These are phyloP conservation scores for Macrostomum lignano DNA, from an alignment of 1,140 invertebrate genomes.

Conservation along the genomic window DNA sequence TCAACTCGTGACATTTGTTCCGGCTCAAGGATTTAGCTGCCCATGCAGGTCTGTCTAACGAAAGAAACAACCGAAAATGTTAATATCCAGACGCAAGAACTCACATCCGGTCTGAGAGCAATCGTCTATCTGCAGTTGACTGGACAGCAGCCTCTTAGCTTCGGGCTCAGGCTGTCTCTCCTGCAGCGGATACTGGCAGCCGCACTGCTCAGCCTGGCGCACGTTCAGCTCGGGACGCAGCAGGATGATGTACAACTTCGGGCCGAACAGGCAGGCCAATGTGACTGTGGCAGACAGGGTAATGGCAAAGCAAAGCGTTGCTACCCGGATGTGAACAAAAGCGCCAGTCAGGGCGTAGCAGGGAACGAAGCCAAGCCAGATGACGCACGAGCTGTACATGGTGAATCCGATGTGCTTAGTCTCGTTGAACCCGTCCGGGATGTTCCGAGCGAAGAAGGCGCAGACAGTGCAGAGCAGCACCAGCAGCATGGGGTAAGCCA, in stretches of 20 bases:
- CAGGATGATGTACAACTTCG: conserved; percentile 73
- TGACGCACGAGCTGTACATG: conserved; percentile 59
- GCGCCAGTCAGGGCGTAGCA: conserved; percentile 54
- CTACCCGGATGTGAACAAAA: conserved; percentile 42
- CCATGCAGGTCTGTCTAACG: too few relatives aligned
- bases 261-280: conserved; percentile 58
- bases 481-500: conserved; percentile 41
- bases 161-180: too few relatives aligned
- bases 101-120: too few relatives aligned
- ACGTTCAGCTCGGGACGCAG: conserved; percentile 66
- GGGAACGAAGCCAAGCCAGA: conserved; percentile 67
- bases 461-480: conserved; percentile 39
- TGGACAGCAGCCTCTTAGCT: too few relatives aligned
- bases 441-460: conserved; percentile 46
- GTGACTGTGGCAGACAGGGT: conserved; percentile 61
- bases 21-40: too few relatives aligned
- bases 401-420: conserved; percentile 63
- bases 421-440: conserved; percentile 65
- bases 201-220: too few relatives aligned
- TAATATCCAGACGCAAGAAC: too few relatives aligned
- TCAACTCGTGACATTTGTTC: too few relatives aligned
- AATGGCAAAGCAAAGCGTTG: conserved; percentile 65
- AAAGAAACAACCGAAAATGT: too few relatives aligned
- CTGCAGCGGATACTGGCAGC: too few relatives aligned
- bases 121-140: too few relatives aligned